Conservation (phyloP, 2,797 vertebrate species). For the Sebastes flavidus region DNA sequence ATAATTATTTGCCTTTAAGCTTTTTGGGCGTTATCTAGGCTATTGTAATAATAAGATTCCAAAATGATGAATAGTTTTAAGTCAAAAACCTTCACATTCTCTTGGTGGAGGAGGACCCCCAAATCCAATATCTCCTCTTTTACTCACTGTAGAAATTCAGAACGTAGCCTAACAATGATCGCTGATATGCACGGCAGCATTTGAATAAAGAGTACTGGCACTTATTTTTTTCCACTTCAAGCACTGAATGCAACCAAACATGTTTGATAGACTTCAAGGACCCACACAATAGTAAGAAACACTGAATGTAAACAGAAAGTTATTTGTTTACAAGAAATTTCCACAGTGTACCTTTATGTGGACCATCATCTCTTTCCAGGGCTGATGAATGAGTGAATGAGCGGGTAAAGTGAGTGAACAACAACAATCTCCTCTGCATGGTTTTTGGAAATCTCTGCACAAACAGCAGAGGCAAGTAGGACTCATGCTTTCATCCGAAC, state of each 20-base stretch:
- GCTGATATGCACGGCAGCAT: background rate
- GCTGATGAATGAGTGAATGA: background rate
- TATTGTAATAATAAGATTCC: background rate
- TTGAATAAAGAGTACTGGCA: too few species aligned
- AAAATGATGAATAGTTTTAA: background rate
- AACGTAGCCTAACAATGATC: background rate
- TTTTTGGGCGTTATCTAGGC: too few species aligned
- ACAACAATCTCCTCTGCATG: background rate
- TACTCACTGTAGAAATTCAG: background rate
- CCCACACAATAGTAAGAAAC: too few species aligned
- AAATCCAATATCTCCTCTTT: background rate
- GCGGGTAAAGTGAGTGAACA: background rate
- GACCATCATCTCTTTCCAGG: background rate
- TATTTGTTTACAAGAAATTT: background rate
- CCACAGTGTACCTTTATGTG: background rate
- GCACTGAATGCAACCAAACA: too few species aligned
- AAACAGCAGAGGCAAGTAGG: background rate
- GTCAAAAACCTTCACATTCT: too few species aligned
- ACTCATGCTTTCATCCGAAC: constrained; percentile 32
- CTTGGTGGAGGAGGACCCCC: too few species aligned
- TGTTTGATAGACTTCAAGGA: too few species aligned
- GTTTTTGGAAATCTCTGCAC: constrained; percentile 12
- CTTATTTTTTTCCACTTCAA: too few species aligned
- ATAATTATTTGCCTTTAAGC: too few species aligned
- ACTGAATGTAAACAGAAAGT: too few species aligned